phyloP scores from a whole-genome alignment of 1,140 invertebrate species.

The Orussus abietinus region DNA sequence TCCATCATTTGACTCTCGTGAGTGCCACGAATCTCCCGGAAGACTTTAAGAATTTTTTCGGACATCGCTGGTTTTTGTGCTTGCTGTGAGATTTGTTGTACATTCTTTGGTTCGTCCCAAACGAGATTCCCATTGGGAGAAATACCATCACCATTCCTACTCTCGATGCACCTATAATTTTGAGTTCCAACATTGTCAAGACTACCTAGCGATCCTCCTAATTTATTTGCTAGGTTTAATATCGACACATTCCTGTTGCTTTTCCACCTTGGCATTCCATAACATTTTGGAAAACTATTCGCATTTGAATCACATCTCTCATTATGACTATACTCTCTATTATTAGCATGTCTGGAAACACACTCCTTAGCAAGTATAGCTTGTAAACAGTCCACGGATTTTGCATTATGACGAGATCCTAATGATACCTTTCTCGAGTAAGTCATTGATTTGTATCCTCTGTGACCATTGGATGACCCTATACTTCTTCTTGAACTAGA shows the following conservation, averaged over 20 bases:
- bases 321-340: slow-evolving; percentile 14
- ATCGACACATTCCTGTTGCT: slow-evolving; percentile 20
- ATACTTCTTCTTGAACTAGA: slow-evolving; percentile 22
- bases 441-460: slow-evolving; percentile 19
- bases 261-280: slow-evolving; percentile 15
- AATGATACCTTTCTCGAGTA: neutral
- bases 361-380: slow-evolving; percentile 28
- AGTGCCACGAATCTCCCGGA: slow-evolving; percentile 58
- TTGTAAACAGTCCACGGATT: slow-evolving; percentile 40
- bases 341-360: slow-evolving; percentile 5
- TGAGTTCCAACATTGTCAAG: slow-evolving; percentile 14
- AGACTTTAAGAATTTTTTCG: slow-evolving; percentile 44
- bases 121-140: no score
- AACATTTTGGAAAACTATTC: slow-evolving; percentile 18
- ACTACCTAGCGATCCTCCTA: slow-evolving; percentile 24
- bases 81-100: slow-evolving; percentile 5
- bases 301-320: slow-evolving; percentile 9
- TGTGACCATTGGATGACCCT: slow-evolving; percentile 18
- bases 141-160: slow-evolving; percentile 37
- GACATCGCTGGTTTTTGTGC: slow-evolving; percentile 29
- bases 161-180: slow-evolving; percentile 5
- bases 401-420: slow-evolving; percentile 20
- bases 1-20: slow-evolving; percentile 59
- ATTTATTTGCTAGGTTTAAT: slow-evolving; percentile 24
- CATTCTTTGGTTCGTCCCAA: slow-evolving; percentile 10